Evolutionary conservation across 2,113 vertebrate species (phyloP), one percentile per base, ranked within the genome.

Genomic region (Ptilonorhynchus violaceus): DNA sequence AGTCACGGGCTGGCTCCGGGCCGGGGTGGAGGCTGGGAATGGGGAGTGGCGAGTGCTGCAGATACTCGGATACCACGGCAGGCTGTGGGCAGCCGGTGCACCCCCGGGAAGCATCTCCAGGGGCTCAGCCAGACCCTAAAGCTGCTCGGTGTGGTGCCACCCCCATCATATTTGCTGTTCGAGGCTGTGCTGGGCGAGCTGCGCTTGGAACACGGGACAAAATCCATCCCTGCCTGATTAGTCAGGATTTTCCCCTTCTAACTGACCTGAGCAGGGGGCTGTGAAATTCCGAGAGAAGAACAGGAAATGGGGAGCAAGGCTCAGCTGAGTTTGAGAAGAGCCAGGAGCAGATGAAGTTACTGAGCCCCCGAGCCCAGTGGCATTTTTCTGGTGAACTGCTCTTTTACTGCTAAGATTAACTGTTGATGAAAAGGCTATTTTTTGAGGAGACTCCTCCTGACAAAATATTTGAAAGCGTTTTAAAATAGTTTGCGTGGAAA

Each of bases 101-200:
- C 5, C 7, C 24, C 37, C 2, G 1, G 13, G 14, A 24, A 77
- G 19, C 15, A 8, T 10, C 64, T 33, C 8, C 39, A 15, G 44
- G 30, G 42, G 7, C 39, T 47, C 28, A 15, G 67, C 25, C 44
- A 41, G 27, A 13, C 42, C 42, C 55, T 20, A 5, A 27, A 10
- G 28, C 28, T 31, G 46, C 55, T 37, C 6, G 5, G 12, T 0
- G 7, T 8, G 49, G 2, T 21, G 35, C 28, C 27, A 23, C 22
- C 50, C 31, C 35, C 4, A 0, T 2, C 13, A 6, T 0, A 4
- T 7, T 6, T 49, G 13, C 4, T 27, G 17, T 55, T 11, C 44
- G 3, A 8, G n/a, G 19, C 52, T 1, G 1, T 20, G 60, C 58
- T 33, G 18, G 53, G 49, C 41, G 27, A 47, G 19, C 9, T 69